Evolutionary conservation across 2,888 invertebrate species (phyloP), one percentile per base, ranked within the genome.

Genomic region (Synanthedon myopaeformis): DNA sequence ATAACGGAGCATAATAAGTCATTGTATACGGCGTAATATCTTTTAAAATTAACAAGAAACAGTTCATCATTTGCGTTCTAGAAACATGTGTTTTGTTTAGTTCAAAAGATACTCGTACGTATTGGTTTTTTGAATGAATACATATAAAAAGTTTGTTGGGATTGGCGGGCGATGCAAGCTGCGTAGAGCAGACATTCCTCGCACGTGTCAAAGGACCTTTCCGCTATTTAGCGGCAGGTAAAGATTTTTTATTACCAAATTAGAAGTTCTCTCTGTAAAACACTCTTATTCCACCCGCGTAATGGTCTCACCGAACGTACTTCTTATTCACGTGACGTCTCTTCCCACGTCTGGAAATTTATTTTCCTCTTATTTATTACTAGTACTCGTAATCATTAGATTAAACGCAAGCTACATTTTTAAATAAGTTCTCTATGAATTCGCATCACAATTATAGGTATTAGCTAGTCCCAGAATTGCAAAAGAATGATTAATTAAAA

Each of bases 121-220:
- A 61, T 59, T 61, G 55, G 61, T 59, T 60, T 57, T 57, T 59
- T 59, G 64, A 57, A 58, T 59, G 53, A 55, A 56, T 55, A 59
- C 59, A 59, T 59, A 62, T 59, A 62, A 56, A 58, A 55, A 58
- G 53, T 19, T 51, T 57, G 51, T 58, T 53, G 51, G 19, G 54
- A 55, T 56, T 54, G 51, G 53, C 48, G 41, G 53, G 50, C 55
- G 57, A 42, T 52, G 66, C 79, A 82, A 82, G 82, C 80, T 80
- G 82, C 79, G 64, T 17, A 48, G 54, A 35, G 55, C 65, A 53
- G 56, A 53, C 58, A 19, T 10, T 23, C 19, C 6, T 49, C 83
- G 86, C 86, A 86, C 86, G 86, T 86, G 86, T 86, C 86, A 87
- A 70, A 65, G 72, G 73, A 64, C 74, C 82, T 82, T 84, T 80